Percentiles rank a stretch among this genome's conserved stretches.
Evolutionary conservation across 2,113 vertebrate species (phyloP).

Genomic region (Puffinus mauretanicus): DNA sequence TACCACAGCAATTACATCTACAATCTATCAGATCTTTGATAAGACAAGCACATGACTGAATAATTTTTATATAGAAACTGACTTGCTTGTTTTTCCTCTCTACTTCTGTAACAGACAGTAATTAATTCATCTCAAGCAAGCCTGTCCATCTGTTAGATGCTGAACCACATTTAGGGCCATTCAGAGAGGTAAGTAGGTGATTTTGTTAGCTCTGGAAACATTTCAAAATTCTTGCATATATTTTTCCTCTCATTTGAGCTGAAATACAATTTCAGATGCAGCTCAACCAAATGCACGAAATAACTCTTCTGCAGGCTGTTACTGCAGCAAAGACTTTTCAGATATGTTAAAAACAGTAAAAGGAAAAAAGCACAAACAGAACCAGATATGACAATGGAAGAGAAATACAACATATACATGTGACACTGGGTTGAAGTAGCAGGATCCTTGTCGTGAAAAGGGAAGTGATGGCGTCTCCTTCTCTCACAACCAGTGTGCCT

Average conservation of each 20-base stretch:
- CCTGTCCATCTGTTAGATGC: conserved; percentile 44
- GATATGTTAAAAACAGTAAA: neutral
- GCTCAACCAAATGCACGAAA: neutral
- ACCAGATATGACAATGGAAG: fast-evolving
- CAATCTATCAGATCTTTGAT: conserved; percentile 9
- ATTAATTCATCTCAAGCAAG: conserved; percentile 57
- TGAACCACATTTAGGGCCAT: conserved; percentile 18
- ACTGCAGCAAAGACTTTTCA: neutral
- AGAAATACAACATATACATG: neutral
- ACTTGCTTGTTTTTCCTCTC: conserved; percentile 39
- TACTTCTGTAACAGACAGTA: conserved; percentile 37
- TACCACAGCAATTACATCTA: conserved; percentile 15
- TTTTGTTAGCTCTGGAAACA: conserved; percentile 35
- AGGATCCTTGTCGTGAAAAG: neutral
- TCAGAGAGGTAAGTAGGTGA: conserved; percentile 49
- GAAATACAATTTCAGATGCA: neutral
- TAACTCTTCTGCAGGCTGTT: neutral
- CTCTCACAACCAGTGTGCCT: neutral
- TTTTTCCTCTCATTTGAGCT: neutral
- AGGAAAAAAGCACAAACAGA: neutral
- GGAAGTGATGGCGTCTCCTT: neutral
- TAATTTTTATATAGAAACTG: conserved; percentile 32
- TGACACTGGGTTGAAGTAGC: neutral
- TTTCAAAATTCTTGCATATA: neutral
- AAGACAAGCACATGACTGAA: conserved; percentile 47